phyloP scores from a whole-genome alignment of 2,113 vertebrate genomes.

The Girardinichthys multiradiatus region DNA sequence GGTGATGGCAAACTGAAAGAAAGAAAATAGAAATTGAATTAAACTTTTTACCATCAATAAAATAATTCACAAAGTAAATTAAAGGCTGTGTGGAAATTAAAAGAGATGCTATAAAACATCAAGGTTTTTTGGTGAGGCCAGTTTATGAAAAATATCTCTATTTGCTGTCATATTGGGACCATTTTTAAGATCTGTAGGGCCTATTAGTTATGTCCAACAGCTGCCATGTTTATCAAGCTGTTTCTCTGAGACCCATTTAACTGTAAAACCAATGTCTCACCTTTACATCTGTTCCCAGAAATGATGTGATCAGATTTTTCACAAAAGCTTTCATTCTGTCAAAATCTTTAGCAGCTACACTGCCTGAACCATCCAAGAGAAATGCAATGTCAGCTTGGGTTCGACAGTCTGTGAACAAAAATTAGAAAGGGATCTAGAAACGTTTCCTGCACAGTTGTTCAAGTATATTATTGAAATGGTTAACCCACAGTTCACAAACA shows the following conservation, averaged over 20 bases:
- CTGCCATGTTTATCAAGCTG: too few species aligned
- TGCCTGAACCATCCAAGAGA: constrained; percentile 78
- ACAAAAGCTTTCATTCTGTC: constrained; percentile 62
- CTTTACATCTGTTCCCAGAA: constrained; percentile 35
- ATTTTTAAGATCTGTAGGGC: too few species aligned
- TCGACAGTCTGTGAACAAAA: constrained; percentile 63
- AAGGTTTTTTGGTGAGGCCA: not conserved
- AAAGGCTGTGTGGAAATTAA: not conserved
- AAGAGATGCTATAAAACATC: not conserved
- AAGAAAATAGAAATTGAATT: not conserved
- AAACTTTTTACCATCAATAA: not conserved
- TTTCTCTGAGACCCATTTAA: too few species aligned
- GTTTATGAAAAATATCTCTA: not conserved
- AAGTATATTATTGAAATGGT: not conserved
- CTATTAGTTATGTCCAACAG: too few species aligned
- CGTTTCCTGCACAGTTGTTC: too few species aligned
- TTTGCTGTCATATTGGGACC: not conserved
- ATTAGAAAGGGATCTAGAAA: not conserved
- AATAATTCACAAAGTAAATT: not conserved
- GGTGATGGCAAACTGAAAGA: constrained; percentile 75
- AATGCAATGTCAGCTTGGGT: constrained; percentile 71
- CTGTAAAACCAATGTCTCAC: too few species aligned
- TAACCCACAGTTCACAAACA: not conserved
- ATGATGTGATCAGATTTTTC: constrained; percentile 33
- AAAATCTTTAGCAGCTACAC: accelerated